Evolutionary conservation across 2,888 invertebrate species (phyloP).

Genomic region (Hyposoter didymator): DNA sequence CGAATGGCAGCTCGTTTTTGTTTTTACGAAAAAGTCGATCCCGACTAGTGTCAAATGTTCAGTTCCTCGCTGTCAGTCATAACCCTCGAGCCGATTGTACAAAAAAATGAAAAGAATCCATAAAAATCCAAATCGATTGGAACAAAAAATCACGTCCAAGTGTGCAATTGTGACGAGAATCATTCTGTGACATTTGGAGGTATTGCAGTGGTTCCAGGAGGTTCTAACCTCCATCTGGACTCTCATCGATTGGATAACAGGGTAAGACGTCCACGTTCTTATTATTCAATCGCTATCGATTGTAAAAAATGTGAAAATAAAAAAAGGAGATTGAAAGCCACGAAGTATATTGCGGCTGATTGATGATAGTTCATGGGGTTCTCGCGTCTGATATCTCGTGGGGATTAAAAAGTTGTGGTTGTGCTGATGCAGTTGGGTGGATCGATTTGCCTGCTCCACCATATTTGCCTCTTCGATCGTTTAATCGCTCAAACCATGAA

Average conservation of each 20-base stretch:
- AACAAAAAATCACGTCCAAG: not conserved
- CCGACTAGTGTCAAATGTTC: not conserved
- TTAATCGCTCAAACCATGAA: constrained; percentile 55
- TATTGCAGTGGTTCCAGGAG: constrained; percentile 1
- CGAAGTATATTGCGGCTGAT: constrained; percentile 31
- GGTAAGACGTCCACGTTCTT: constrained; percentile 41
- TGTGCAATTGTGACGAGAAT: constrained; percentile 1
- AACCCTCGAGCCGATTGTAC: not conserved
- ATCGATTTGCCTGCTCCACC: constrained; percentile 42
- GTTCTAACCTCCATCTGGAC: constrained; percentile 20
- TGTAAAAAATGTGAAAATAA: not conserved
- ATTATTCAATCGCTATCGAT: constrained; percentile 46
- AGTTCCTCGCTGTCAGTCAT: not conserved
- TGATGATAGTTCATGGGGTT: constrained; percentile 43
- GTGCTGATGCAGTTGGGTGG: constrained; percentile 13
- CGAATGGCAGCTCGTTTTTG: constrained; percentile 5
- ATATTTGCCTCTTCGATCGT: constrained; percentile 26
- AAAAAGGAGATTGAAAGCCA: constrained; percentile 6
- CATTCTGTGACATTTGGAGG: constrained; percentile 24
- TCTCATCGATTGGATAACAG: constrained; percentile 31
- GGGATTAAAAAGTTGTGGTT: constrained; percentile 48
- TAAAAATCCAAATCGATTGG: not conserved
- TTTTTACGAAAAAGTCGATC: not conserved
- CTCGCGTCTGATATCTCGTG: constrained; percentile 47
- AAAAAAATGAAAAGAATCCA: not conserved